Evolutionary conservation across 2,797 vertebrate genomes (phyloP), one percentile per base, ranked within the genome.

Genomic region (Clarias platycephalus): DNA sequence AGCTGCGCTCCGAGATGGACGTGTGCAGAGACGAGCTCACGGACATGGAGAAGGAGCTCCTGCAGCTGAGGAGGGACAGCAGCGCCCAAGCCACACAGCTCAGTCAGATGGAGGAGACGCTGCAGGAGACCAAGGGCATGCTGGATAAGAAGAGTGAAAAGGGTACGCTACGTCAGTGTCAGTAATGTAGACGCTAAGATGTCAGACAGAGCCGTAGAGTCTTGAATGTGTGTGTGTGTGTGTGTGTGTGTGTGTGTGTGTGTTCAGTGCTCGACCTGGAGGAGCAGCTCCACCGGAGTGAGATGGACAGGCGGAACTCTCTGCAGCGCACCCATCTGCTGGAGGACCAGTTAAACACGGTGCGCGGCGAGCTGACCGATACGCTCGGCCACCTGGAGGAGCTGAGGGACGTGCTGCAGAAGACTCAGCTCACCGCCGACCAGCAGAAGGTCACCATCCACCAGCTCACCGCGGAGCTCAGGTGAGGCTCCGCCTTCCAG

Each of bases 391-490:
- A 95, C 66, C 93, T 97, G 8, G 94, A 94, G 88, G 93, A 96
- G 87, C 90, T 97, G 75, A 93, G 91, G 67, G 95, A 95, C 34
- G 89, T 95, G 5, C 91, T 98, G 5, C 95, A 96, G 89, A 95
- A 90, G 76, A 95, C 96, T 71, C 96, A 97, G 20, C 91, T 91
- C 82, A 93, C 93, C 28, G 91, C 96, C 76, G 96, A 97, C 62
- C 94, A 98, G 88, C 95, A 93, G 67, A 91, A 95, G 28, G 86
- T 86, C 62, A 91, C 93, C 5, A 91, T 97, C 72, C 88, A 96
- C 70, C 93, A 94, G 89, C 94, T 99, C 66, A 95, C 94, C 49
- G 82, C 93, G 60, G 96, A 96, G 87, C 95, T 98, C 85, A 95
- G 96, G 97, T 98, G 91, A 95, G 93, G 89, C 87, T 24, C 72